These are phyloP conservation scores for Nesospiza acunhae DNA, from an alignment of 2,113 vertebrate species.

Conservation along the genomic window DNA sequence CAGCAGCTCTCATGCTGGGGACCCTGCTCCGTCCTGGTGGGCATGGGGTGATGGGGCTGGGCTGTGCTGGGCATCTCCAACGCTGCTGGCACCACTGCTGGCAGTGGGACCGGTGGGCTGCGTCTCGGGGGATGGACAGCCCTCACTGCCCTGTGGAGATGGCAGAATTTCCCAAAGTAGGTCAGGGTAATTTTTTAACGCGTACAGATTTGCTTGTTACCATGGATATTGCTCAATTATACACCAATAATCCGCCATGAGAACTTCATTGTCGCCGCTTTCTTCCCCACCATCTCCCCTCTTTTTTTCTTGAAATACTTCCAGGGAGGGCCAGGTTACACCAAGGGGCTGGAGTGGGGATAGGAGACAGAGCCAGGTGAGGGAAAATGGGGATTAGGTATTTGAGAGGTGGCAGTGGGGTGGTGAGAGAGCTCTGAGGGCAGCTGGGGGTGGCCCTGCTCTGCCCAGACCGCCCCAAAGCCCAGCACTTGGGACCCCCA, in stretches of 20 bases:
- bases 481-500: background rate
- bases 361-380: background rate
- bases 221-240: conserved; percentile 70
- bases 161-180: conserved; percentile 61
- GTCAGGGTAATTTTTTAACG: conserved; percentile 61
- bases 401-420: background rate
- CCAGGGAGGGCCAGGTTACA: background rate
- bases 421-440: background rate
- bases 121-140: background rate
- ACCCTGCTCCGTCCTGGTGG: fast-evolving
- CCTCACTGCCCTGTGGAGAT: background rate
- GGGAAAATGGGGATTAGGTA: background rate
- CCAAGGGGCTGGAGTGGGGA: background rate
- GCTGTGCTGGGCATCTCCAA: background rate
- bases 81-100: fast-evolving
- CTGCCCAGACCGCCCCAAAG: background rate
- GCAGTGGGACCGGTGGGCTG: fast-evolving
- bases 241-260: conserved; percentile 62
- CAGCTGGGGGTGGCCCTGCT: fast-evolving
- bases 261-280: conserved; percentile 6
- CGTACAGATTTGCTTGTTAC: conserved; percentile 60
- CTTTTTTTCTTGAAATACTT: background rate
- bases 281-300: background rate
- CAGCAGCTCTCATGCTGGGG: background rate
- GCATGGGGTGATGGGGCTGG: background rate